These are phyloP conservation scores for Porphyrio hochstetteri DNA, from an alignment of 2,113 vertebrate species.

Conservation along the genomic window DNA sequence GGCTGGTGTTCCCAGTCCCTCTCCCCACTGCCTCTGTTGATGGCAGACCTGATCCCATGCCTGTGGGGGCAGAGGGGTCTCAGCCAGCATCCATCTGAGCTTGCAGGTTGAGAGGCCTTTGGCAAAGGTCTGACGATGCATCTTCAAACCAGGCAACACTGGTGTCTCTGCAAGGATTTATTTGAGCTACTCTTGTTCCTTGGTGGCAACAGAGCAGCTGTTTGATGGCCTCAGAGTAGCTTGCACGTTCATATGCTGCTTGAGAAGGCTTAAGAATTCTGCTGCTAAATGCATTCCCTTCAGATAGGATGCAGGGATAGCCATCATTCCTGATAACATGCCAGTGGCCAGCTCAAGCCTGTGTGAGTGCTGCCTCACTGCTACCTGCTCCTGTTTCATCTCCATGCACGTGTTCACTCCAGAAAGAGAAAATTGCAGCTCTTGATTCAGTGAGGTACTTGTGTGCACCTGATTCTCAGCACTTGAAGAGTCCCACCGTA, in stretches of 20 bases:
- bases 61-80: not conserved
- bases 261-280: not conserved
- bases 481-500: not conserved
- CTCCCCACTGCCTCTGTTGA: not conserved
- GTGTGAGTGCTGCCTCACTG: not conserved
- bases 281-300: not conserved
- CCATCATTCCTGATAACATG: not conserved
- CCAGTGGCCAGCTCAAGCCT: not conserved
- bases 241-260: not conserved
- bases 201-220: not conserved
- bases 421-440: not conserved
- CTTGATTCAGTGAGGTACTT: not conserved
- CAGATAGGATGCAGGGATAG: not conserved
- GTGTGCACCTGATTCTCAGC: not conserved
- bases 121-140: not conserved
- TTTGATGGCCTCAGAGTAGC: not conserved
- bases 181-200: not conserved
- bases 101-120: not conserved
- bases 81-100: not conserved
- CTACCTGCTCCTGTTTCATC: not conserved
- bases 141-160: not conserved
- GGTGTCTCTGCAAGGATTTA: not conserved
- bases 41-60: not conserved
- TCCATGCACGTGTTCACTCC: not conserved
- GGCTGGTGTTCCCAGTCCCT: not conserved